phyloP scores from a whole-genome alignment of 1,140 invertebrate species.

The Orchestia grillus region DNA sequence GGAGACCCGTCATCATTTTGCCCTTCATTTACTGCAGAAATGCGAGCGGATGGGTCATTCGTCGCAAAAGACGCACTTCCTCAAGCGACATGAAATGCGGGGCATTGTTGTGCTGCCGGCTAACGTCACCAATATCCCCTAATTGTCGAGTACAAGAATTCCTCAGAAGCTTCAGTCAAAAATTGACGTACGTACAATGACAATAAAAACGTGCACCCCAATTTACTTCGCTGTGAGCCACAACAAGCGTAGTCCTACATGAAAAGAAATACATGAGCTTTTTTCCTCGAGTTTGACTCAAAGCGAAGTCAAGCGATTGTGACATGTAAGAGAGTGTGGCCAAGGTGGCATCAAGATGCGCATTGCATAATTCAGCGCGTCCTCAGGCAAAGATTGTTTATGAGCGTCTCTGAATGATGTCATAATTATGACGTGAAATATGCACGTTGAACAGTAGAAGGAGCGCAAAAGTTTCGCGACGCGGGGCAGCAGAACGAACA shows the following conservation, averaged over 20 bases:
- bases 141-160: constrained; percentile 30
- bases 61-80: not conserved
- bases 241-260: not conserved
- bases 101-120: not conserved
- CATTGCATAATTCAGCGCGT: not conserved
- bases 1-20: constrained; percentile 20
- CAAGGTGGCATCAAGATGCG: not conserved
- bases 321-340: not conserved
- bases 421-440: not conserved
- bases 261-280: not conserved
- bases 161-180: not conserved
- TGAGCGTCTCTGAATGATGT: not conserved
- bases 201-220: not conserved
- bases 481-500: not conserved
- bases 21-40: constrained; percentile 35
- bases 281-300: not conserved
- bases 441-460: not conserved
- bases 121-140: constrained; percentile 19
- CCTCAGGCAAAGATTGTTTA: not conserved
- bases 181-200: not conserved
- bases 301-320: not conserved
- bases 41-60: not conserved
- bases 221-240: not conserved
- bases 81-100: not conserved
- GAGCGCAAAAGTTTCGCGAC: not conserved